Evolutionary conservation across 2,113 vertebrate species (phyloP), one percentile per base, ranked within the genome.

Genomic region (Zosterops japonicus): DNA sequence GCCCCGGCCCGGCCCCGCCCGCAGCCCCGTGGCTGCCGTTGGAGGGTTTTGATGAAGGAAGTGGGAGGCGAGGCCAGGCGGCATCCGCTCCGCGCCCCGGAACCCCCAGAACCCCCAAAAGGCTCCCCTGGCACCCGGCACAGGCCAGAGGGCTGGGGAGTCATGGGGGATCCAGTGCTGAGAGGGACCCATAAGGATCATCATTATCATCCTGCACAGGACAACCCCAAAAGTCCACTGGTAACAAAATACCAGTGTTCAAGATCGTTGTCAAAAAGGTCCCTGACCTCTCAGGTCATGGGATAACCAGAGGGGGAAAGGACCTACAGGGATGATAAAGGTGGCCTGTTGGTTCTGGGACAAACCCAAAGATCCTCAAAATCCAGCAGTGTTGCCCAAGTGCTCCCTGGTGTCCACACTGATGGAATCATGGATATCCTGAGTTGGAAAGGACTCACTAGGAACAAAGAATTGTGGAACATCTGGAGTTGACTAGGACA

Each of bases 21-120:
- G 4, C 49, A 3, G 93, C 80, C 50, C 33, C 27, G 7, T 3
- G 6, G 68, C 96, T 91, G 96, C 87, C 94, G 96, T 94, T 97
- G 81, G 87, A 16, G 33, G 50, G 21, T 83, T 49, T 44, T 82
- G 15, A 5, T 9, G 50, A 89, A 98, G 97, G 98, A 98, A 98
- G 97, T 97, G 7, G 17, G 55, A 65, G 92, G 76, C 70, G 50
- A 94, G 69, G 91, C 85, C 70, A 21, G 96, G 97, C 95, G 23
- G 95, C 97, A 91, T 95, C 97, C 95, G 94, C 95, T 33, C 23
- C 20, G 14, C 80, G 11, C 92, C 83, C 69, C 18, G 77, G 93
- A 63, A 78, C 78, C 64, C 84, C 59, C 11, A 24, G 78, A 42
- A 68, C 31, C 69, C 79, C 72, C 61, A 23, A 89, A 93, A 72